Conservation (phyloP, 2,888 invertebrate species). For the Heliconius aoede region DNA sequence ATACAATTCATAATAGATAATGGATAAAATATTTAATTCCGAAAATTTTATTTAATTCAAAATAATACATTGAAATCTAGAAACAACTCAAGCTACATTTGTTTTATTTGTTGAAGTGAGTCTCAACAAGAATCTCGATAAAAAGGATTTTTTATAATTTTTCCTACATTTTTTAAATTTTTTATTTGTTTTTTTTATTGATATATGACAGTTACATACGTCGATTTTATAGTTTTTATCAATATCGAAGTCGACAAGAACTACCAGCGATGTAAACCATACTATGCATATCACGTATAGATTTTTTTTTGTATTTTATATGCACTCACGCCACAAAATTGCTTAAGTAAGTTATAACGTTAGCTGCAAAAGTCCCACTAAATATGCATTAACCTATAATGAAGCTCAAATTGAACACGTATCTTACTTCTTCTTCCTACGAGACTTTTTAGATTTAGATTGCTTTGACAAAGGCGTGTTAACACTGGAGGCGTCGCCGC, state of each 20-base stretch:
- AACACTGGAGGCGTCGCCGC: slow-evolving; percentile 66
- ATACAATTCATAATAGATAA: too few species aligned
- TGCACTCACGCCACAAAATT: slow-evolving; percentile 56
- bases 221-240: slow-evolving; percentile 51
- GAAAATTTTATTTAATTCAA: neutral
- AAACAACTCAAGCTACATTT: neutral
- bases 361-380: slow-evolving; percentile 60
- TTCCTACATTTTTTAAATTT: slow-evolving; percentile 70
- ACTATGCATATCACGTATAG: slow-evolving; percentile 37
- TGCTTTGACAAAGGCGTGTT: slow-evolving; percentile 70
- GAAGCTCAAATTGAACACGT: slow-evolving; percentile 63
- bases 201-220: slow-evolving; percentile 60
- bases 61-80: neutral
- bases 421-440: slow-evolving; percentile 85
- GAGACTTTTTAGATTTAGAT: slow-evolving; percentile 82
- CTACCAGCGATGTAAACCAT: slow-evolving; percentile 37
- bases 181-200: slow-evolving; percentile 70
- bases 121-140: slow-evolving; percentile 60
- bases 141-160: slow-evolving; percentile 67
- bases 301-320: slow-evolving; percentile 70
- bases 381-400: slow-evolving; percentile 48
- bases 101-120: slow-evolving; percentile 5
- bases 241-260: slow-evolving; percentile 33
- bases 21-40: neutral
- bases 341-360: slow-evolving; percentile 64